A percentile compares a stretch with the other conserved stretches of the same genome.
phyloP scores from a whole-genome alignment of 2,888 invertebrate genomes.

The Ormyrus nitidulus region DNA sequence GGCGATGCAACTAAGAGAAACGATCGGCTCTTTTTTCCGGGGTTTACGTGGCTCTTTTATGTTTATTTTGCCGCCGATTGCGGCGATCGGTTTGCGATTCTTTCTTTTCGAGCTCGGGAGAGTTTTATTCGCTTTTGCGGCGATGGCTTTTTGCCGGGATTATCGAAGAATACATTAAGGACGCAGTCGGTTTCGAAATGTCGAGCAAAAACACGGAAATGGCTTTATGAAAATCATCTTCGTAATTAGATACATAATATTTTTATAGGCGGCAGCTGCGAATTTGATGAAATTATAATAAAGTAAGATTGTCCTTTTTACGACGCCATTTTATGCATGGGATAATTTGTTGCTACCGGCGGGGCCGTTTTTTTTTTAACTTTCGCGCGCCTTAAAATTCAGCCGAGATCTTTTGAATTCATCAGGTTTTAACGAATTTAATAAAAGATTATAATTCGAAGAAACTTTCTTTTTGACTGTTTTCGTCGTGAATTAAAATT shows the following conservation, averaged over 20 bases:
- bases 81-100: background rate
- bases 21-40: background rate
- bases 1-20: too few relatives aligned
- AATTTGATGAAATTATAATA: background rate
- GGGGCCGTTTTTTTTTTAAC: background rate
- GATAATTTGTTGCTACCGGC: background rate
- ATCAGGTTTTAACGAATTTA: slow-evolving; percentile 18
- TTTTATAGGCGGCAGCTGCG: background rate
- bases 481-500: slow-evolving; percentile 18
- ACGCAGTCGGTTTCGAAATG: too few relatives aligned
- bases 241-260: too few relatives aligned
- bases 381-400: background rate
- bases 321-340: background rate
- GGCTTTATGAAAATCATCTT: too few relatives aligned
- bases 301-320: background rate
- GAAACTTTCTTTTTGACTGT: slow-evolving; percentile 5
- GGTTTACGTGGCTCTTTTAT: background rate
- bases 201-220: too few relatives aligned
- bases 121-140: too few relatives aligned
- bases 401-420: background rate
- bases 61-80: background rate
- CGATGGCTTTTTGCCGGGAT: too few relatives aligned
- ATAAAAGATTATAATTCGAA: slow-evolving; percentile 5
- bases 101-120: too few relatives aligned
- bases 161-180: too few relatives aligned